phyloP scores from a whole-genome alignment of 2,113 vertebrate genomes.

The Notarius quadriscutis region DNA sequence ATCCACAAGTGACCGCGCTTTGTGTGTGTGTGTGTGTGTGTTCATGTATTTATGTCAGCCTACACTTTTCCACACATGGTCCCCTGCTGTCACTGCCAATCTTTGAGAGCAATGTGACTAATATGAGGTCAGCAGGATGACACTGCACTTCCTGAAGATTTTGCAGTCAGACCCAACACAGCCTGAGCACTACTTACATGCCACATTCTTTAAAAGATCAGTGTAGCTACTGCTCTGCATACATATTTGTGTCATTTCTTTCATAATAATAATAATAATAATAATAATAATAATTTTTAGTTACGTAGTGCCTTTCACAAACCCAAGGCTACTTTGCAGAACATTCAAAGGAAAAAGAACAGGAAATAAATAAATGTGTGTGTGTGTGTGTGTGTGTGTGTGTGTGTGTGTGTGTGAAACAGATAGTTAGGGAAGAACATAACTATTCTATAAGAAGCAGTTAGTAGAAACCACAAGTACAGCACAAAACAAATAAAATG shows the following conservation, averaged over 20 bases:
- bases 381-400: too few species aligned
- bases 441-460: background rate
- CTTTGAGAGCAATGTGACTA: slow-evolving; percentile 8
- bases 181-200: background rate
- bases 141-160: background rate
- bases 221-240: background rate
- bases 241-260: background rate
- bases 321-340: background rate
- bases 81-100: slow-evolving; percentile 24
- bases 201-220: background rate
- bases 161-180: background rate
- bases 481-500: background rate
- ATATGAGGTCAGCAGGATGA: slow-evolving; percentile 6
- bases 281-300: background rate
- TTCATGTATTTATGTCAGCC: background rate
- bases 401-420: background rate
- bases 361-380: background rate
- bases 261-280: background rate
- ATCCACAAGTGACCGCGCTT: background rate
- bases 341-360: background rate
- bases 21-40: background rate
- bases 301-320: background rate
- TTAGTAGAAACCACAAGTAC: background rate
- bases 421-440: background rate
- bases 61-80: background rate